Percentiles rank a stretch among this genome's conserved stretches.
Conservation (phyloP, 2,888 invertebrate species). For the Cataglyphis albicans region DNA sequence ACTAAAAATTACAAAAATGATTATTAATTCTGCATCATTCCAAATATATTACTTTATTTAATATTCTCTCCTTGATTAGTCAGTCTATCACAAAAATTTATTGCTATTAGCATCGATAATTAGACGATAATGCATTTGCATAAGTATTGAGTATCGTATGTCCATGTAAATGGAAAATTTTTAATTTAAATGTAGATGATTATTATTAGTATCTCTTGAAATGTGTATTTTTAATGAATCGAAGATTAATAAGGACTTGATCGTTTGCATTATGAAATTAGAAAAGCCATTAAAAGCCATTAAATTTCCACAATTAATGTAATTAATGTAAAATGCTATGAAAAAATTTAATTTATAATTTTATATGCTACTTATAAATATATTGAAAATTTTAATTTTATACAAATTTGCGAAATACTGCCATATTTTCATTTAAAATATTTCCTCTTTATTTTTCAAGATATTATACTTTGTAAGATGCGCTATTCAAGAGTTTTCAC, state of each 20-base stretch:
- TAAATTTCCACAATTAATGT: too few relatives aligned
- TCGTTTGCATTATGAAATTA: not conserved
- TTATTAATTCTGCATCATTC: not conserved
- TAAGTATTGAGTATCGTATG: not conserved
- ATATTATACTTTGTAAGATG: not conserved
- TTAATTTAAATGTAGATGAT: not conserved
- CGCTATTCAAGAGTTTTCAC: not conserved
- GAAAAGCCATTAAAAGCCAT: too few relatives aligned
- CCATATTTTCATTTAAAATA: not conserved
- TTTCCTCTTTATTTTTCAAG: not conserved
- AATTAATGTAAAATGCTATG: too few relatives aligned
- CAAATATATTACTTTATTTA: too few relatives aligned
- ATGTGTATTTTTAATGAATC: not conserved
- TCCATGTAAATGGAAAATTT: conserved; percentile 1
- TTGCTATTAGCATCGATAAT: not conserved
- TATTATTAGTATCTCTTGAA: not conserved
- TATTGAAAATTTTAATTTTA: not conserved
- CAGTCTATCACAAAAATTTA: too few relatives aligned
- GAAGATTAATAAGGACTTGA: not conserved
- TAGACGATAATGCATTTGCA: not conserved
- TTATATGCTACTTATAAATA: not conserved
- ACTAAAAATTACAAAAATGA: not conserved
- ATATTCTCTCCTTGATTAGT: too few relatives aligned
- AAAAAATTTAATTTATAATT: not conserved
- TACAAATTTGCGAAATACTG: not conserved